These are phyloP conservation scores for Tursiops truncatus DNA, from an alignment of 2,113 vertebrate species.

Conservation along the genomic window DNA sequence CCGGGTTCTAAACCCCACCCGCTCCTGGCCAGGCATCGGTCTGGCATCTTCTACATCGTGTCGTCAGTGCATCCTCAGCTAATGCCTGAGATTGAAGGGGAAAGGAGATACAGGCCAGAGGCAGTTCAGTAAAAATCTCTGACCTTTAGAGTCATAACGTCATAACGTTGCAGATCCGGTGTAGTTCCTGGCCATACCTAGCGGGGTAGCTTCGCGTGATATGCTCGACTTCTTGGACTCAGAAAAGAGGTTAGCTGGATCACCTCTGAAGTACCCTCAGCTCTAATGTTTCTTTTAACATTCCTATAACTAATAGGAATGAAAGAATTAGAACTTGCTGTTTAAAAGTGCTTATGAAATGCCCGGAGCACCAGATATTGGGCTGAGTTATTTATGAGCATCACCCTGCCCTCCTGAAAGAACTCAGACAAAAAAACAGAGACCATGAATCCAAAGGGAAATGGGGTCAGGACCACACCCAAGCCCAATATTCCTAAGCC, in stretches of 20 bases:
- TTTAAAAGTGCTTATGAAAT: not conserved
- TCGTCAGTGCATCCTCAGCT: not conserved
- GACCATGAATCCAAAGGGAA: not conserved
- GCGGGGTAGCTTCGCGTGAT: too few species aligned
- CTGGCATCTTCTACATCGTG: not conserved
- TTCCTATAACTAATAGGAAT: not conserved
- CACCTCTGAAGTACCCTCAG: not conserved
- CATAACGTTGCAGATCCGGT: not conserved
- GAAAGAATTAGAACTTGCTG: not conserved
- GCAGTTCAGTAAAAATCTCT: not conserved
- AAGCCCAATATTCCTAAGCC: not conserved
- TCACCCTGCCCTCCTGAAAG: not conserved
- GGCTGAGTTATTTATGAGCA: not conserved
- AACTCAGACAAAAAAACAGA: not conserved
- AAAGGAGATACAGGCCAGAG: not conserved
- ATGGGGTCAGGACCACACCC: not conserved
- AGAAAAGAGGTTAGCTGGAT: not conserved
- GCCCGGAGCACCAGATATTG: not conserved
- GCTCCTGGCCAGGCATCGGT: not conserved
- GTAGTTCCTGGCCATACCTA: rapidly evolving
- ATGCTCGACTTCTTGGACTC: not conserved
- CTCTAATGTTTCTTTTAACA: not conserved
- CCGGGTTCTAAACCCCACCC: not conserved
- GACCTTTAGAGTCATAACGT: not conserved
- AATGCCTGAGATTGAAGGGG: not conserved